Conservation (phyloP, 2,888 invertebrate species). For the Cephus pulcher region DNA sequence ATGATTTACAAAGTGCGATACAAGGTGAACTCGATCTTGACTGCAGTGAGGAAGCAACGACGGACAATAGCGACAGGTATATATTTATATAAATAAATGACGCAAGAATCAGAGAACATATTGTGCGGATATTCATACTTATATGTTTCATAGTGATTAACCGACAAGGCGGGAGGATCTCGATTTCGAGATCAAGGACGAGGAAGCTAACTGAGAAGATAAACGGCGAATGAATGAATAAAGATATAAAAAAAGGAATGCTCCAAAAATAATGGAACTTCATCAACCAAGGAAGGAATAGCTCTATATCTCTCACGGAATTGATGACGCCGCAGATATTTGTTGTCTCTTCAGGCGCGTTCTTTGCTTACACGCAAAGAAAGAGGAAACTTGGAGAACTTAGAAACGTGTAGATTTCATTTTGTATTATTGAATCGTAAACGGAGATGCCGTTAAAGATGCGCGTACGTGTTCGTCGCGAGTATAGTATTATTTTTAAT, state of each 20-base stretch:
- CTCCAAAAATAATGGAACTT: not conserved
- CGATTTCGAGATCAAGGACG: slow-evolving; percentile 48
- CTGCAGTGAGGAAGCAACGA: slow-evolving; percentile 70
- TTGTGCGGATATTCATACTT: not conserved
- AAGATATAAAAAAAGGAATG: not conserved
- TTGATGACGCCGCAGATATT: not conserved
- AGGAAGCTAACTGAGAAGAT: slow-evolving; percentile 24
- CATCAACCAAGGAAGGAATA: not conserved
- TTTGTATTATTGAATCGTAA: slow-evolving; percentile 18
- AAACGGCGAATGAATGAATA: not conserved
- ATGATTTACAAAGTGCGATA: slow-evolving; percentile 92
- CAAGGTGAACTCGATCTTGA: slow-evolving; percentile 83
- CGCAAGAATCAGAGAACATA: not conserved
- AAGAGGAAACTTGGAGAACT: not conserved
- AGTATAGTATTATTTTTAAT: slow-evolving; percentile 25
- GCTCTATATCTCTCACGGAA: not conserved
- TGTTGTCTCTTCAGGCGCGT: not conserved
- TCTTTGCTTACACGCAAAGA: not conserved
- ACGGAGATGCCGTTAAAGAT: slow-evolving; percentile 3
- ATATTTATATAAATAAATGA: not conserved
- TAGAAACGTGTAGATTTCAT: slow-evolving; percentile 20
- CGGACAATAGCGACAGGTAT: slow-evolving; percentile 75
- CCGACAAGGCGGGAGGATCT: slow-evolving; percentile 53
- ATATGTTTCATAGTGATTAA: slow-evolving; percentile 53
- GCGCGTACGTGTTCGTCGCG: slow-evolving; percentile 7